Evolutionary conservation across 2,797 vertebrate species (phyloP), one percentile per base, ranked within the genome.

Genomic region (Lepidocolaptes lacrymiger): DNA sequence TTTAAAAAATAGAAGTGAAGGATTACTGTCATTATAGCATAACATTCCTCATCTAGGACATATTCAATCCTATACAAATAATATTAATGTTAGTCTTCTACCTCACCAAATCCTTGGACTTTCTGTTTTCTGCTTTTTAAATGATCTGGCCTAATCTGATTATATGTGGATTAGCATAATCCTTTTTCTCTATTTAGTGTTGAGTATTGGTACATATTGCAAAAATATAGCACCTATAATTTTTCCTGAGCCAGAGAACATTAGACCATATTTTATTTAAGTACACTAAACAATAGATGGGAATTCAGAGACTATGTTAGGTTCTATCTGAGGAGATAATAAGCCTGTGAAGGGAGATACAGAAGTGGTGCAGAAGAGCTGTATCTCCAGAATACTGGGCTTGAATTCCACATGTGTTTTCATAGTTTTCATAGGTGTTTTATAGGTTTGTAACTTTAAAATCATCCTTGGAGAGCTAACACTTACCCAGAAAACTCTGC

Each of bases 401-500:
- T 63, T 41, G 59, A 91, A 30, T n/a, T 64, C 59, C 21, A 20
- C 20, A 12, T 67, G 44, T 73, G 85, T 83, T 94, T 88, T 93
- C 73, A 59, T 32, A n/a, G 23, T 83, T 94, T 87, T 93, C 73
- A 59, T 32, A n/a, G 23, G 13, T 78, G 12, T 85, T 92, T 89
- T 74, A 28, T 71, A 78, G 54, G 67, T 61, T 37, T 82, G 34
- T 62, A 85, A 67, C 61, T 89, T 73, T 75, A 91, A 71, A 92
- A 89, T 83, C 52, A 80, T 91, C 72, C 89, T 91, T 49, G 28
- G 94, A 64, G 36, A 93, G 41, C 32, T 81, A 91, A 80, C 83
- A 49, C 61, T 85, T 56, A 91, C 67, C 23, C 74, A 71, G 48
- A 39, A 69, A 87, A 91, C 56, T 79, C 81, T 89, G 26, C 56